phyloP scores from a whole-genome alignment of 30 jellyfish, hydroid and myxozoan genomes.

The Aurelia aurita region DNA sequence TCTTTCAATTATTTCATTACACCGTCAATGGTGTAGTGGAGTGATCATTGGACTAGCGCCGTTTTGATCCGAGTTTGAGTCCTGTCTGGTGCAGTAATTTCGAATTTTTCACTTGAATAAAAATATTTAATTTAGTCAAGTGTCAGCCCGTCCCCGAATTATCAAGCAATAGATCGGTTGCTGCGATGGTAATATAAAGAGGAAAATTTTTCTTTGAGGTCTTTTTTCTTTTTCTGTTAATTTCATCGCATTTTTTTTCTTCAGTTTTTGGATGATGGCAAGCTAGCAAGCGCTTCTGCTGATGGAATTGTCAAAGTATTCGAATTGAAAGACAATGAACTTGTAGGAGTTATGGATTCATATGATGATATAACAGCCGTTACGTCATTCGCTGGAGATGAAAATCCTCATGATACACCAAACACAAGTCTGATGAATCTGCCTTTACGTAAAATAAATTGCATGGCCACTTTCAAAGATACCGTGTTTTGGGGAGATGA shows the following conservation, averaged over 20 bases:
- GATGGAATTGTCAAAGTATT: slow-evolving; percentile 77
- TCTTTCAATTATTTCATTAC: too few relatives aligned
- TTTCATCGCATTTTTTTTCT: background rate
- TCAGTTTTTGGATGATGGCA: slow-evolving; percentile 75
- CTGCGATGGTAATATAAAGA: too few relatives aligned
- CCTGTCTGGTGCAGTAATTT: too few relatives aligned
- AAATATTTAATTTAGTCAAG: too few relatives aligned
- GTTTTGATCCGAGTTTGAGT: too few relatives aligned
- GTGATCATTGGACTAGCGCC: too few relatives aligned
- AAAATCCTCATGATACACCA: slow-evolving; percentile 41
- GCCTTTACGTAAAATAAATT: slow-evolving; percentile 78
- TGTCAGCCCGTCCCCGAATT: too few relatives aligned
- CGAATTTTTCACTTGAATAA: too few relatives aligned
- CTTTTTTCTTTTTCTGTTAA: too few relatives aligned
- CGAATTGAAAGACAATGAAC: slow-evolving; percentile 31
- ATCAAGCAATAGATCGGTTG: too few relatives aligned
- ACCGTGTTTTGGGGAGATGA: slow-evolving; percentile 89
- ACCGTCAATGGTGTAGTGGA: too few relatives aligned
- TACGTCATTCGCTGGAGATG: slow-evolving; percentile 26
- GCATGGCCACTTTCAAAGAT: slow-evolving; percentile 71
- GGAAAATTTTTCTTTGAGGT: too few relatives aligned
- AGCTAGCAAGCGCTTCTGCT: slow-evolving; percentile 84
- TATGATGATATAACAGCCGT: slow-evolving; percentile 44
- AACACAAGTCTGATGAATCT: slow-evolving; percentile 35
- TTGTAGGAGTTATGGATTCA: slow-evolving; percentile 35